Percentiles rank a stretch among this genome's conserved stretches.
phyloP scores from a whole-genome alignment of 2,797 vertebrate species.

The Trachurus trachurus region DNA sequence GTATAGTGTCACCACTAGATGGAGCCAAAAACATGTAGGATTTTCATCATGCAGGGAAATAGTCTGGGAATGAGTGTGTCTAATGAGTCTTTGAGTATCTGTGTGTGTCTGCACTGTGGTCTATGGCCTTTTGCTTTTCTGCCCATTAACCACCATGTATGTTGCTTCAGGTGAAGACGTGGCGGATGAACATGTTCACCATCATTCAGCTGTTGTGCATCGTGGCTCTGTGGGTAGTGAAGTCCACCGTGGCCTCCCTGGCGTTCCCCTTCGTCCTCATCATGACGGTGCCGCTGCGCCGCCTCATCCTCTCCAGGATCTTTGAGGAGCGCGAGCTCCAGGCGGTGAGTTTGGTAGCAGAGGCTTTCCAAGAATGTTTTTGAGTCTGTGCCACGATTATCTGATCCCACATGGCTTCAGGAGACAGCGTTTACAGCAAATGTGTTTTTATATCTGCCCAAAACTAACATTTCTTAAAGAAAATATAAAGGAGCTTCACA shows the following conservation, averaged over 20 bases:
- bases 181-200: constrained; percentile 99
- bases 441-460: constrained; percentile 29
- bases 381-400: constrained; percentile 43
- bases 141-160: constrained; percentile 14
- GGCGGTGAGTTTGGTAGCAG: constrained; percentile 85
- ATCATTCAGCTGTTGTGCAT: constrained; percentile 95
- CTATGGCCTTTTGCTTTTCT: not conserved
- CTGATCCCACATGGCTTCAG: constrained; percentile 33
- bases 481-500: constrained; percentile 33
- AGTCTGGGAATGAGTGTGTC: not conserved
- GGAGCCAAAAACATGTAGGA: constrained; percentile 69
- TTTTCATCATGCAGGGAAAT: not conserved
- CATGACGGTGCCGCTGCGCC: constrained; percentile 96
- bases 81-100: not conserved
- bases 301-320: constrained; percentile 92
- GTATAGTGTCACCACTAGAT: constrained; percentile 70
- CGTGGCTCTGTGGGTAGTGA: constrained; percentile 95
- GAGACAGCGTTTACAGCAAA: constrained; percentile 43
- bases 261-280: constrained; percentile 98
- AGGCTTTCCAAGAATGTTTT: constrained; percentile 41
- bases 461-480: constrained; percentile 15
- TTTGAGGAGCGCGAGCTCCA: constrained; percentile 97
- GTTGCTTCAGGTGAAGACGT: constrained; percentile 94
- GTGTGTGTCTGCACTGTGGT: constrained; percentile 3
- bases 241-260: constrained; percentile 94